These are phyloP conservation scores for Apamea sordens DNA, from an alignment of 2,888 invertebrate species.

Conservation along the genomic window DNA sequence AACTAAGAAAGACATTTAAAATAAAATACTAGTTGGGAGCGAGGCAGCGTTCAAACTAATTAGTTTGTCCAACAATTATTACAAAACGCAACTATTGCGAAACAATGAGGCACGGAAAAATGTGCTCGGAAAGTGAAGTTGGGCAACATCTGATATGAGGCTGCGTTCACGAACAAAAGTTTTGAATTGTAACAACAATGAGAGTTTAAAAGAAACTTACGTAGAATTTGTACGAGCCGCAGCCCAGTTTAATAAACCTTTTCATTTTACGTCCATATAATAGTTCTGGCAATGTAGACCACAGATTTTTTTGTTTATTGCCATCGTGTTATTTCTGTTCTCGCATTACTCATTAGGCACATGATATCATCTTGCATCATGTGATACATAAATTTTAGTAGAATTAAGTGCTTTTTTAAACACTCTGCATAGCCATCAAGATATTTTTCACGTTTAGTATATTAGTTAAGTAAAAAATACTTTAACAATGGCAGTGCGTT, in stretches of 20 bases:
- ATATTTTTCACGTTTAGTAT: no score
- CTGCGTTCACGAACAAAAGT: conserved; percentile 18
- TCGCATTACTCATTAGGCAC: no score
- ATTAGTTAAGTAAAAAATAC: no score
- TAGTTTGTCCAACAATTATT: conserved; percentile 44
- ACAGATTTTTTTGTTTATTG: background rate
- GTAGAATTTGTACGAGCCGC: conserved; percentile 4
- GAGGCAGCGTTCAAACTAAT: conserved; percentile 33
- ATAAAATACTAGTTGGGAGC: conserved; percentile 29
- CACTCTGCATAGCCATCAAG: no score
- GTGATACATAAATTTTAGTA: no score
- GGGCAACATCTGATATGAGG: conserved; percentile 15
- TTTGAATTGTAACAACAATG: conserved; percentile 35
- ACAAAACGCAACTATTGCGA: conserved; percentile 25
- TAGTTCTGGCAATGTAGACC: background rate
- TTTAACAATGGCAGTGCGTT: background rate
- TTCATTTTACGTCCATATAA: background rate
- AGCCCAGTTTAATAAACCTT: conserved; percentile 5
- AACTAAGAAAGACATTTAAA: conserved; percentile 11
- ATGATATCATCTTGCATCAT: no score
- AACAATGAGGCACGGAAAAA: conserved; percentile 42
- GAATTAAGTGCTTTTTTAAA: no score
- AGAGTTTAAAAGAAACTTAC: conserved; percentile 16
- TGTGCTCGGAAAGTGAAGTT: conserved; percentile 17
- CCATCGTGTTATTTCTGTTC: no score